Conservation (phyloP, 2,113 vertebrate genomes). For the Colaptes auratus region DNA sequence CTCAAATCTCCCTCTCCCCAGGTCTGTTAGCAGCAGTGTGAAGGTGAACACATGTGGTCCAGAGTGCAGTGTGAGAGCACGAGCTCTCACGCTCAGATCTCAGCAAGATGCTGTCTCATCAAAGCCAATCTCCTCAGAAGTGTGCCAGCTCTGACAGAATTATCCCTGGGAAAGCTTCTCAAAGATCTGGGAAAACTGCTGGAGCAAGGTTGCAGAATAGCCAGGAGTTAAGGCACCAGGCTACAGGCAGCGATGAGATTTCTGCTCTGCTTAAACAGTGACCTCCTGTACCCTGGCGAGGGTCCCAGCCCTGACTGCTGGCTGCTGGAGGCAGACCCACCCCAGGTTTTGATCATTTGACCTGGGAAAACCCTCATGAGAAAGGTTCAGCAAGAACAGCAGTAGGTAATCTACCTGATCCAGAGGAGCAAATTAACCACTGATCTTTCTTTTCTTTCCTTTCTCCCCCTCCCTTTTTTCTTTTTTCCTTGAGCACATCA, state of each 20-base stretch:
- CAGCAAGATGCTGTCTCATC: background rate
- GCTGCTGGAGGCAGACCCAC: background rate
- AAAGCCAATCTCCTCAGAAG: background rate
- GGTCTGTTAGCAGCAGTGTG: background rate
- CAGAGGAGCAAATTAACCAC: background rate
- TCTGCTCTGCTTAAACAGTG: background rate
- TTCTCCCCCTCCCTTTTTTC: background rate
- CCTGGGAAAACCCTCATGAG: background rate
- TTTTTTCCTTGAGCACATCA: background rate
- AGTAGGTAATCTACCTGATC: background rate
- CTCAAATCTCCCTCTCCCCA: background rate
- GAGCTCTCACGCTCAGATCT: background rate
- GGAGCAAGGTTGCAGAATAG: background rate
- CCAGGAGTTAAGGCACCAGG: background rate
- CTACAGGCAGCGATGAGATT: fast-evolving
- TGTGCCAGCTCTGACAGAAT: background rate
- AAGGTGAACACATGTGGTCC: fast-evolving
- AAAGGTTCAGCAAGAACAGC: background rate
- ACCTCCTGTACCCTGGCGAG: background rate
- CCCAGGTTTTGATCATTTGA: background rate
- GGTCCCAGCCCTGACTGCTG: background rate
- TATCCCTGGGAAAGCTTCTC: background rate
- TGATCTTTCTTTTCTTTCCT: background rate
- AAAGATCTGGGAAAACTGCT: background rate
- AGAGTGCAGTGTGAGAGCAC: background rate